Evolutionary conservation across 2,888 invertebrate species (phyloP).

Genomic region (Eupeodes latifasciatus): DNA sequence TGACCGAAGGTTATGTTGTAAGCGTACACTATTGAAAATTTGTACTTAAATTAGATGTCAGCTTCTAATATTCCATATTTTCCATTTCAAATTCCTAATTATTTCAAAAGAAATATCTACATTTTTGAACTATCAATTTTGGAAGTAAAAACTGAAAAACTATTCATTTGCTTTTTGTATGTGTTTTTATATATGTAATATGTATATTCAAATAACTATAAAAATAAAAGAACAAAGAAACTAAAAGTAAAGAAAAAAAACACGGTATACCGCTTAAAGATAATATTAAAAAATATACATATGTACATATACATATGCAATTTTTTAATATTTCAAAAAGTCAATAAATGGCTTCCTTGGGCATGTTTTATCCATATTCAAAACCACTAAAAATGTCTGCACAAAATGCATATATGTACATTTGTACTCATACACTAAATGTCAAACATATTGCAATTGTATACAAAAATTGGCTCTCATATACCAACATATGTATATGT

Average conservation of each 20-base stretch:
- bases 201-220: too few relatives aligned
- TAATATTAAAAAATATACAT: neutral
- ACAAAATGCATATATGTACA: conserved; percentile 16
- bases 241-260: neutral
- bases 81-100: too few relatives aligned
- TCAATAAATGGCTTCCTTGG: conserved; percentile 7
- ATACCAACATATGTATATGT: neutral
- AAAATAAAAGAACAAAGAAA: neutral
- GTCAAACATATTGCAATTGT: conserved; percentile 18
- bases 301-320: neutral
- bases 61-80: too few relatives aligned
- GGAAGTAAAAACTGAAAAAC: too few relatives aligned
- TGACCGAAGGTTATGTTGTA: too few relatives aligned
- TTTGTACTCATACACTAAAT: neutral
- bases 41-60: too few relatives aligned
- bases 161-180: too few relatives aligned
- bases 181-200: too few relatives aligned
- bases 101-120: too few relatives aligned
- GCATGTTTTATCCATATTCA: conserved; percentile 22
- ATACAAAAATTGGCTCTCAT: neutral
- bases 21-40: too few relatives aligned
- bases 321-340: conserved; percentile 9
- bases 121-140: too few relatives aligned
- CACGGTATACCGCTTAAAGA: neutral
- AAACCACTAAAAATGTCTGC: conserved; percentile 25